These are phyloP conservation scores for Vesta saturnalis DNA, from an alignment of 2,888 invertebrate species.

Conservation along the genomic window DNA sequence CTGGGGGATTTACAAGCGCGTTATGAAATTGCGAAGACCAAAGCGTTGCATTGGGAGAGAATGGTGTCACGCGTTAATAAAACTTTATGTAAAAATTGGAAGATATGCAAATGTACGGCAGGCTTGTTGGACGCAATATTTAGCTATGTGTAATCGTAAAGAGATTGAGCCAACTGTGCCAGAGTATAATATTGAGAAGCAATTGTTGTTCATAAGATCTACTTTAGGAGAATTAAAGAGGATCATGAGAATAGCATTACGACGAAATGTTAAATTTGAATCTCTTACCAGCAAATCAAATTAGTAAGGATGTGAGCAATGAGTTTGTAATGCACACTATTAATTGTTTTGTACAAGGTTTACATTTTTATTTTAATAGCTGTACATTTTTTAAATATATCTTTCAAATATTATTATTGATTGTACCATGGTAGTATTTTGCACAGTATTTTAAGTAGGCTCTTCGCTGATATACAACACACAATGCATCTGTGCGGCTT, in stretches of 20 bases:
- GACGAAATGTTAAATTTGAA: too few species aligned
- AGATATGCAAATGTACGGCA: constrained; percentile 68
- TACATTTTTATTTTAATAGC: too few species aligned
- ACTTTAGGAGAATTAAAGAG: constrained; percentile 64
- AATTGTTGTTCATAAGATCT: constrained; percentile 70
- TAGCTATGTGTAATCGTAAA: constrained; percentile 70
- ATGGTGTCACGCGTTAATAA: constrained; percentile 70
- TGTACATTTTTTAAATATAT: too few species aligned
- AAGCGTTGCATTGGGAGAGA: constrained; percentile 71
- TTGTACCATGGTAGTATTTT: too few species aligned
- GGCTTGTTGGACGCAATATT: constrained; percentile 71
- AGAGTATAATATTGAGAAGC: constrained; percentile 68
- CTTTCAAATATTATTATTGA: too few species aligned
- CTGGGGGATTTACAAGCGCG: constrained; percentile 69
- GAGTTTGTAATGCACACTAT: too few species aligned
- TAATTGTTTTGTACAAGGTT: too few species aligned
- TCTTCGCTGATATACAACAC: too few species aligned
- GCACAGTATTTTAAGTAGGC: too few species aligned
- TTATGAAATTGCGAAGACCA: constrained; percentile 68
- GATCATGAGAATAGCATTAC: constrained; percentile 30
- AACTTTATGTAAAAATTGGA: constrained; percentile 65
- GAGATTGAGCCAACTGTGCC: constrained; percentile 57
- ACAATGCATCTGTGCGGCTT: too few species aligned
- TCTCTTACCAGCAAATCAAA: too few species aligned
- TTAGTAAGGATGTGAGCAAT: too few species aligned